Evolutionary conservation across 2,888 invertebrate genomes (phyloP), one percentile per base, ranked within the genome.

Genomic region (Liopterus haemorrhoidalis): DNA sequence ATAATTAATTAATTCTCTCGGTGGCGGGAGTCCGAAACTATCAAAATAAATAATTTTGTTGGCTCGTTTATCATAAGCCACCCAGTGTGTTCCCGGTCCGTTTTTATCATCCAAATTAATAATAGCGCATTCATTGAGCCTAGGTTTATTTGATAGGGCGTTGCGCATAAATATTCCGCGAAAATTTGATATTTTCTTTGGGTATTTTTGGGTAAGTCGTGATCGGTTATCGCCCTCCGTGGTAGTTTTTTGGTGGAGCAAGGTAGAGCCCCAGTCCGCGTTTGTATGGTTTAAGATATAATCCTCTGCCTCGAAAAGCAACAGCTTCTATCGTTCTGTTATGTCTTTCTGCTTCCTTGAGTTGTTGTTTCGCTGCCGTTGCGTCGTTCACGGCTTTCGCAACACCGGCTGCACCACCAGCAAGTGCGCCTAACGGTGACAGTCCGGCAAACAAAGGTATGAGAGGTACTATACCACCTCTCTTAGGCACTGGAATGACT

Each of bases 261-360:
- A n/a, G n/a, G n/a, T n/a, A n/a, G n/a, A n/a, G n/a, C n/a, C n/a
- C n/a, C n/a, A n/a, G n/a, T n/a, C n/a, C n/a, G n/a, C n/a, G n/a
- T 55, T 54, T 52, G 15, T 21, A 43, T 15, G 37, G 49, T 35
- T 46, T 49, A 19, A 54, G 40, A 48, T 37, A 52, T 28, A 56
- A 22, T 22, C 53, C 55, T 4, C 49, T 36, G 18, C 53, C 55
- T 41, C 62, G 63, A 11, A 65, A 45, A 11, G 61, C 61, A 11
- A 65, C 52, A 8, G 62, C 59, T 56, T 66, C 65, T 61, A 66
- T 64, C 8, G 52, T 50, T 54, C 56, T 48, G 48, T 67, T 67
- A 49, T 65, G 65, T 8, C 63, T 55, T 42, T 57, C 46, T 39
- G 46, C 54, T 53, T 67, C 63, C 18, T 52, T 27, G 28, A 63